A percentile compares a stretch with the other conserved stretches of the same genome.
phyloP scores from a whole-genome alignment of 1,140 invertebrate species.

The Mycetomoellerius zeteki region DNA sequence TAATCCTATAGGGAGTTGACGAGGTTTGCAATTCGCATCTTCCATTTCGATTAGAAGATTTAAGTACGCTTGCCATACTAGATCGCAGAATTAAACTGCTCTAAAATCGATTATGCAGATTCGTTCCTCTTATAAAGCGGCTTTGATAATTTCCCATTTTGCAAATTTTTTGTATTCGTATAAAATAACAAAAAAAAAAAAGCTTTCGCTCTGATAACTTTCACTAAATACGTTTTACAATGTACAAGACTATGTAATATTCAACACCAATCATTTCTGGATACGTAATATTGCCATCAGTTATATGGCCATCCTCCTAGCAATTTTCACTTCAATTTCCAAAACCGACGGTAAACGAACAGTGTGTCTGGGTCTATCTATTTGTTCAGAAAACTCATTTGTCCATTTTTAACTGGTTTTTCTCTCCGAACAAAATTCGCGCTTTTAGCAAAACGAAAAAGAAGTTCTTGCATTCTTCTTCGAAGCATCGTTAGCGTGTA shows the following conservation, averaged over 20 bases:
- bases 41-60: conserved; percentile 68
- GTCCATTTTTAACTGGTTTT: conserved; percentile 50
- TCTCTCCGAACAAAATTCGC: conserved; percentile 27
- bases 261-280: conserved; percentile 31
- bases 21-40: conserved; percentile 64
- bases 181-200: background rate
- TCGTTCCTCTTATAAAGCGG: background rate
- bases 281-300: background rate
- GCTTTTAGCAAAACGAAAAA: conserved; percentile 6
- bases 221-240: background rate
- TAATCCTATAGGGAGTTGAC: conserved; percentile 68
- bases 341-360: conserved; percentile 26
- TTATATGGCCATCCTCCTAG: background rate
- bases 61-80: conserved; percentile 11
- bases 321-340: conserved; percentile 55
- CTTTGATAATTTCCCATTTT: background rate
- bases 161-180: background rate
- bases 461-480: conserved; percentile 31
- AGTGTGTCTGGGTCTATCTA: conserved; percentile 7
- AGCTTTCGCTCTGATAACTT: background rate
- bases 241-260: conserved; percentile 2
- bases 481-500: conserved; percentile 13
- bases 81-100: conserved; percentile 36
- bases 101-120: conserved; percentile 36
- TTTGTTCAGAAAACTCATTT: conserved; percentile 52